These are phyloP conservation scores for Drosophila insularis DNA, from an alignment of 1,140 invertebrate genomes.

Conservation along the genomic window DNA sequence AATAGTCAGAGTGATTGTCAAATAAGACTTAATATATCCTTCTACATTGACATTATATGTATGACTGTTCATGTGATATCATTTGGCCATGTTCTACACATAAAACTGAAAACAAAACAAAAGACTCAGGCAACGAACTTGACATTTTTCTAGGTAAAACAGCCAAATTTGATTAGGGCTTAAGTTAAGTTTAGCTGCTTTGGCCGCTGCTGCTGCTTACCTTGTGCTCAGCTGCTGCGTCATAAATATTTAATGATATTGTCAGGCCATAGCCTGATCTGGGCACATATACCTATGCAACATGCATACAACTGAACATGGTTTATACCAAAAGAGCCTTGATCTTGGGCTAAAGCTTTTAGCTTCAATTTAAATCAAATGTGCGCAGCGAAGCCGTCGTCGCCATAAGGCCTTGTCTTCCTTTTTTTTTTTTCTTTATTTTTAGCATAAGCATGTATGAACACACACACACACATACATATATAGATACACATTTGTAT, in stretches of 20 bases:
- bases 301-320: not conserved
- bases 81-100: not conserved
- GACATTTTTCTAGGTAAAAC: conserved; percentile 67
- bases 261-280: conserved; percentile 44
- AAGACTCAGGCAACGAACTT: conserved; percentile 65
- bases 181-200: conserved; percentile 11
- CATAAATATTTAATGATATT: conserved; percentile 79
- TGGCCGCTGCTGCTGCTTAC: conserved; percentile 7
- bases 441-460: conserved; percentile 71
- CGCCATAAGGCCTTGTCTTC: conserved; percentile 43
- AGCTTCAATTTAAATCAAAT: conserved; percentile 79
- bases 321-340: conserved; percentile 34
- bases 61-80: not conserved
- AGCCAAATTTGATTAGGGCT: conserved; percentile 55
- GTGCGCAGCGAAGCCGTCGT: conserved; percentile 60
- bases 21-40: not conserved
- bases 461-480: conserved; percentile 46
- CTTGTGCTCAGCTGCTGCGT: conserved; percentile 55
- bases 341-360: conserved; percentile 49
- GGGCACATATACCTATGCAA: conserved; percentile 17
- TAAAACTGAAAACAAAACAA: conserved; percentile 28
- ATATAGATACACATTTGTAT: not conserved
- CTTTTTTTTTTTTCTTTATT: conserved; percentile 67
- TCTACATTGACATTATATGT: not conserved
- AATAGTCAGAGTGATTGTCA: not conserved